phyloP scores from a whole-genome alignment of 2,888 invertebrate species.

The Orchesellides sinensis region DNA sequence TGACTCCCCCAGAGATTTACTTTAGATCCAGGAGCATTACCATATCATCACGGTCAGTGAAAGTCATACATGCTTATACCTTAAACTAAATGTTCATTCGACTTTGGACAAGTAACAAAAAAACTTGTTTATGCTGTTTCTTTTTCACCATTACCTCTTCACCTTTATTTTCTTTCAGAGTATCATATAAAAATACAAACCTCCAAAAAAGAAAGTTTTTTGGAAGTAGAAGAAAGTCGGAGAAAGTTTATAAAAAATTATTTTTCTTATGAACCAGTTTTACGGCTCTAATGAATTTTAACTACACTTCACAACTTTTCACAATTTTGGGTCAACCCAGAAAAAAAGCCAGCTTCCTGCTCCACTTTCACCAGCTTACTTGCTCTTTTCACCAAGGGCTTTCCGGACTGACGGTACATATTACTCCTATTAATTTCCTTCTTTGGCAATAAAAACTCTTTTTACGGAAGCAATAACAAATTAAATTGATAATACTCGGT shows the following conservation, averaged over 20 bases:
- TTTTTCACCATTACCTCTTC: slow-evolving; percentile 4
- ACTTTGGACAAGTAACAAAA: slow-evolving; percentile 12
- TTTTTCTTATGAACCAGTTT: slow-evolving; percentile 31
- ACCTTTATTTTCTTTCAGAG: background rate
- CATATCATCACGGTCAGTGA: slow-evolving; percentile 41
- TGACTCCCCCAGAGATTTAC: slow-evolving; percentile 32
- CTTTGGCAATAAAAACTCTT: background rate
- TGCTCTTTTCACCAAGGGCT: background rate
- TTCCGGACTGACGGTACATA: background rate
- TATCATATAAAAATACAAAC: background rate
- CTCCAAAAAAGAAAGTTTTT: background rate
- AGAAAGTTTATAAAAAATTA: slow-evolving; percentile 17
- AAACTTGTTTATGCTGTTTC: no score
- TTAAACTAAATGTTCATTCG: no score
- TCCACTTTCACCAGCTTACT: background rate
- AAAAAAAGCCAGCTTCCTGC: background rate
- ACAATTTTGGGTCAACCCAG: slow-evolving; percentile 27
- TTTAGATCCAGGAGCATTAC: slow-evolving; percentile 23
- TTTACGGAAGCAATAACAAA: slow-evolving; percentile 11
- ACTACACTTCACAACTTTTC: slow-evolving; percentile 41
- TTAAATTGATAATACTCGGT: background rate
- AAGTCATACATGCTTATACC: no score
- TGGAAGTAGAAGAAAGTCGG: no score
- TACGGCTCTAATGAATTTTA: slow-evolving; percentile 48
- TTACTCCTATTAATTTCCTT: background rate